Evolutionary conservation across 2,797 vertebrate genomes (phyloP).

Genomic region (Leontopithecus rosalia): DNA sequence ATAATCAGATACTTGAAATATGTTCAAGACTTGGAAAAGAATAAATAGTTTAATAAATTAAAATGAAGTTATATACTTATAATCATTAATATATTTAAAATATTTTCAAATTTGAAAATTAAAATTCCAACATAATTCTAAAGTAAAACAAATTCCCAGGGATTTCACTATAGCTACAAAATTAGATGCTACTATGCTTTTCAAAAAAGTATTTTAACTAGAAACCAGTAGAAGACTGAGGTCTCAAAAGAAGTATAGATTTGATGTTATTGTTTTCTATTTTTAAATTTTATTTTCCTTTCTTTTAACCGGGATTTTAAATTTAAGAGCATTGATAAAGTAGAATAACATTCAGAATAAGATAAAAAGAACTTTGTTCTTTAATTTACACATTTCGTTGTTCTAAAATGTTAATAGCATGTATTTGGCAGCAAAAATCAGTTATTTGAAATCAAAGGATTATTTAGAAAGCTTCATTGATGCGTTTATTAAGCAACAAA

Average conservation of each 20-base stretch:
- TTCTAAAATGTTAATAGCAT: not conserved
- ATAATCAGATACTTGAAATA: not conserved
- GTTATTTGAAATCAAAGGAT: not conserved
- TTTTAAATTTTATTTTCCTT: not conserved
- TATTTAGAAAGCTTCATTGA: not conserved
- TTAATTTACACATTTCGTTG: not conserved
- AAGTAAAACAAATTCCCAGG: not conserved
- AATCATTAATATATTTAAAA: not conserved
- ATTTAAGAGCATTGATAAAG: not conserved
- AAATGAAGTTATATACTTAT: not conserved
- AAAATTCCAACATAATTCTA: slow-evolving; percentile 15
- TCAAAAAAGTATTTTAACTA: not conserved
- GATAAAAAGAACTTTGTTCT: not conserved
- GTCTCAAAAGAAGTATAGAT: not conserved
- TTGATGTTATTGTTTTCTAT: not conserved
- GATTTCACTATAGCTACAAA: not conserved
- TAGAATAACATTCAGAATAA: not conserved
- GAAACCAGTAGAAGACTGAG: not conserved
- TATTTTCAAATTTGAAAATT: not conserved
- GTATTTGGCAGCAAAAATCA: not conserved
- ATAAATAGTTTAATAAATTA: not conserved
- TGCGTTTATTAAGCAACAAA: not conserved
- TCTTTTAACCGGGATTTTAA: not conserved
- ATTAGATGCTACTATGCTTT: not conserved
- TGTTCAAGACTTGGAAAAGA: not conserved